Evolutionary conservation across 2,797 vertebrate genomes (phyloP), one percentile per base, ranked within the genome.

Genomic region (Psittacula echo): DNA sequence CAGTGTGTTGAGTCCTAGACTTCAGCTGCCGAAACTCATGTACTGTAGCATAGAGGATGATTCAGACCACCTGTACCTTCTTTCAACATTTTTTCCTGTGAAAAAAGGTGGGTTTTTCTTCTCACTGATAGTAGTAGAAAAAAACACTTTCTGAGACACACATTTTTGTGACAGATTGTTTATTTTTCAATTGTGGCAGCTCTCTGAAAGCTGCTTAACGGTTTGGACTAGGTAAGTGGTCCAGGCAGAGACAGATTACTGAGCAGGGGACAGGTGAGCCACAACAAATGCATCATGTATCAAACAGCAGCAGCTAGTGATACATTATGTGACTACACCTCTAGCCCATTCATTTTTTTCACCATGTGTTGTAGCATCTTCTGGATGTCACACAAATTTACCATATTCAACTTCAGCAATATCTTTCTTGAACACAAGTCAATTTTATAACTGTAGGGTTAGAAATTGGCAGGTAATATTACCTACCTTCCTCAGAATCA

Each of bases 331-430:
- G 80, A 78, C 51, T 90, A 53, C 65, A 37, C 73, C 95, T 62
- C 88, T 85, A 92, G 91, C 93, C 41, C 66, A 76, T 89, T 93
- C 75, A 22, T 90, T 81, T 95, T 83, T 89, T 94, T 91, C 83
- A 58, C 41, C 41, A 72, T n/a, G 45, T 85, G 22, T 93, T 91
- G 80, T 53, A 95, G 77, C 80, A 81, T 89, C 95, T 96, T 66
- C 93, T 91, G 85, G 79, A 95, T 93, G 66, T 97, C 90, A 95
- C 89, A 86, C 71, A 96, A 94, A 94, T 97, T 94, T 51, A 68
- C 73, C 87, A 89, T 80, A 27, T 93, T 96, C 56, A 92, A 22
- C 58, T 93, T 91, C 37, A 96, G 18, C 82, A 47, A 51, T 88
- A 54, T 70, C 73, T 88, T 96, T 96, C 21, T 82, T 79, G 90